These are phyloP conservation scores for Potamilus streckersoni DNA, from an alignment of 1,140 invertebrate genomes.

Conservation along the genomic window DNA sequence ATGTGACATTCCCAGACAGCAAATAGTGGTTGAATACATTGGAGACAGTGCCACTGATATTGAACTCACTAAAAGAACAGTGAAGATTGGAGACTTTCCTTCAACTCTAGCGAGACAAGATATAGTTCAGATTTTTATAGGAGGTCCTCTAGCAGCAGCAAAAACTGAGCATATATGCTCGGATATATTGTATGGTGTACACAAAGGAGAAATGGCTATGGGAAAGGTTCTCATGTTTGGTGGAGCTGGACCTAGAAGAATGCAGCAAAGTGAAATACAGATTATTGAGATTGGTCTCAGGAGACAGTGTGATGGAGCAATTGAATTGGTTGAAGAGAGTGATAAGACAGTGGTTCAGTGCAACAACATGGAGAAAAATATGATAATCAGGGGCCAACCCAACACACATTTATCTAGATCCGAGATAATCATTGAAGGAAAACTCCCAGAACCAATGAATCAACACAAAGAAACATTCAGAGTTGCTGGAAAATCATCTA, in stretches of 20 bases:
- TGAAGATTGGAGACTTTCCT: not conserved
- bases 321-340: no score
- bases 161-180: not conserved
- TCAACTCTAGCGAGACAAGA: not conserved
- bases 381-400: no score
- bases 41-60: conserved; percentile 12
- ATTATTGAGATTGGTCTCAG: conserved; percentile 13
- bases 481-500: not conserved
- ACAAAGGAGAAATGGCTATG: not conserved
- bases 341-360: no score
- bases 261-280: not conserved
- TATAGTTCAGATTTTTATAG: conserved; percentile 5
- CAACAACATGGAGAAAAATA: no score
- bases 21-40: conserved; percentile 9
- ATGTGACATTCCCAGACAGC: not conserved
- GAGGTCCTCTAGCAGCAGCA: conserved; percentile 7
- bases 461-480: conserved; percentile 3
- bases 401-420: no score
- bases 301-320: conserved; percentile 3
- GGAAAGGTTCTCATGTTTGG: conserved; percentile 13
- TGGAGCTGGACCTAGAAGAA: not conserved
- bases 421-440: not conserved
- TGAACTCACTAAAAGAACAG: conserved; percentile 1
- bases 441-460: not conserved
- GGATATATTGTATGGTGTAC: conserved; percentile 1